Evolutionary conservation across 2,113 vertebrate genomes (phyloP), one percentile per base, ranked within the genome.

Genomic region (Perccottus glenii): DNA sequence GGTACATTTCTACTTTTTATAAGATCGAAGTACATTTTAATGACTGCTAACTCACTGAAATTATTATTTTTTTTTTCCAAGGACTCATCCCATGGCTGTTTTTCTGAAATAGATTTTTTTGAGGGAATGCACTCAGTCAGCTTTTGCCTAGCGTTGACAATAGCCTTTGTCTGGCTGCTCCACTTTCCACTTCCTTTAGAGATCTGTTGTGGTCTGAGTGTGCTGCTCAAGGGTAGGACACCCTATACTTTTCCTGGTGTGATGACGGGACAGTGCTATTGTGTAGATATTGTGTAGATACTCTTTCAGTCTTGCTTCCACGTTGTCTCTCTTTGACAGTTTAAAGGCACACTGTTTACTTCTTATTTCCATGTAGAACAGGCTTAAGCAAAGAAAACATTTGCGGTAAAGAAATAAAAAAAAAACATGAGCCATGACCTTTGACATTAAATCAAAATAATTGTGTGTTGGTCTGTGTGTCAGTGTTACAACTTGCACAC

Each of bases 221-320:
- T 70, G 1, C 36, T 60, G 46, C 64, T 67, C 72, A 70, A 58
- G 49, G 32, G 33, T 1, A 10, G 64, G 73, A 79, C 79, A 68
- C 75, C 42, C 12, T 65, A 89, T 82, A 77, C 5, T 45, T 75
- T 63, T 66, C 75, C 53, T 19, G 1, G 61, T 46, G 67, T 70
- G 67, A 69, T 9, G 5, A 27, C 53, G 61, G 52, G 52, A 36
- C 14, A 7, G 6, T 48, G n/a, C 74, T 64, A 72, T 78, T 76
- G 82, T 82, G 51, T 67, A 8, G 52, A 38, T 32, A 11, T 38
- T 40, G 73, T n/a, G n/a, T n/a, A n/a, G 67, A 14, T 88, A 40
- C 58, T 12, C 72, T 85, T 87, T 67, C 77, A 73, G 44, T 40
- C 32, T 32, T 51, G 52, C 73, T 62, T 19, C 65, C 45, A n/a